Percentiles rank a stretch among this genome's conserved stretches.
phyloP scores from a whole-genome alignment of 2,797 vertebrate genomes.

The Argentina silus region DNA sequence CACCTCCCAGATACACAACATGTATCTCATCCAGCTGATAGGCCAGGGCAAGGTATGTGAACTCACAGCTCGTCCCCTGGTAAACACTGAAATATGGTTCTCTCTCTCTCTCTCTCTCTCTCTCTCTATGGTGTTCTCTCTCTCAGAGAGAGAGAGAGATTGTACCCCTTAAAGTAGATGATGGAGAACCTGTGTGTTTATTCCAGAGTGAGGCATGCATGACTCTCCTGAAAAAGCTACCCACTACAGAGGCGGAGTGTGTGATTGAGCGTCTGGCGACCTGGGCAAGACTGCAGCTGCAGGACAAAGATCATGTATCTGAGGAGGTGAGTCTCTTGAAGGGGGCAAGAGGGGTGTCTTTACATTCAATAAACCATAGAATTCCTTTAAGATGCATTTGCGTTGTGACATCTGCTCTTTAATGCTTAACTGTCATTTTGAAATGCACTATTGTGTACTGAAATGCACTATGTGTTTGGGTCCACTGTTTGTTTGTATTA shows the following conservation, averaged over 20 bases:
- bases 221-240: conserved; percentile 80
- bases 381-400: not conserved
- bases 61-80: not conserved
- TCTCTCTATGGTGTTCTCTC: not conserved
- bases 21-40: conserved; percentile 85
- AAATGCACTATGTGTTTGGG: not conserved
- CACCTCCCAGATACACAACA: conserved; percentile 81
- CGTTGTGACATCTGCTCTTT: not conserved
- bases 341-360: not conserved
- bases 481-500: not conserved
- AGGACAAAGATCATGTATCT: conserved; percentile 79
- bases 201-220: conserved; percentile 84
- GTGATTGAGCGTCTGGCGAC: conserved; percentile 83
- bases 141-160: too few species aligned
- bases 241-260: conserved; percentile 75
- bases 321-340: conserved; percentile 78
- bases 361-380: not conserved
- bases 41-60: conserved; percentile 80
- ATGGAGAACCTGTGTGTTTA: not conserved
- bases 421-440: not conserved
- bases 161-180: not conserved
- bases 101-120: too few species aligned
- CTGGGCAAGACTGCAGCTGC: conserved; percentile 85
- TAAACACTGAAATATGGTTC: not conserved
- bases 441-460: not conserved